These are phyloP conservation scores for Silurus aristotelis DNA, from an alignment of 2,797 vertebrate species.

Conservation along the genomic window DNA sequence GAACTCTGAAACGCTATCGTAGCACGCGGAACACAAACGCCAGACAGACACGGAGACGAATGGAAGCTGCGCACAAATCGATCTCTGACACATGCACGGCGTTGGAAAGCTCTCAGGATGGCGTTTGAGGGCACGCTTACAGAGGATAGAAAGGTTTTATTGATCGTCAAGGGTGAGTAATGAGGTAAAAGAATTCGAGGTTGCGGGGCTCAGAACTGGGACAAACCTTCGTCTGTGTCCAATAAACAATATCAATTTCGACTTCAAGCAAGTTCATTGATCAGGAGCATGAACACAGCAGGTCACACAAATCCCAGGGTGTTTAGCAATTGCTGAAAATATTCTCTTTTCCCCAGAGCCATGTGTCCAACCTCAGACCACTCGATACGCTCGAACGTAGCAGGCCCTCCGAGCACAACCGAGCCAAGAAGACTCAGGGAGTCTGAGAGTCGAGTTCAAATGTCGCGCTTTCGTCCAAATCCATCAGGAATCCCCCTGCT, in stretches of 20 bases:
- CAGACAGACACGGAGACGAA: slow-evolving; percentile 41
- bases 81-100: slow-evolving; percentile 7
- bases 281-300: slow-evolving; percentile 9
- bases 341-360: slow-evolving; percentile 1
- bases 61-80: slow-evolving; percentile 17
- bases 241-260: not conserved
- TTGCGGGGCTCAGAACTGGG: not conserved
- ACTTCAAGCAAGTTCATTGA: slow-evolving; percentile 8
- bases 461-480: not conserved
- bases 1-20: slow-evolving; percentile 17
- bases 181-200: not conserved
- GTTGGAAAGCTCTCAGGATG: not conserved
- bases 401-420: not conserved
- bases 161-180: not conserved
- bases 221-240: not conserved
- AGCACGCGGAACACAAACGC: not conserved
- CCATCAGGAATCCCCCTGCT: not conserved
- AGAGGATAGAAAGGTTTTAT: not conserved
- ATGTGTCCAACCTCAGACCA: slow-evolving; percentile 2
- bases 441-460: not conserved
- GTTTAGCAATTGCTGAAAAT: slow-evolving; percentile 28
- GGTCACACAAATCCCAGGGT: not conserved
- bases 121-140: not conserved
- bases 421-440: not conserved
- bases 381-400: not conserved